Conservation (phyloP, 2,888 invertebrate genomes). For the Spodoptera littoralis region DNA sequence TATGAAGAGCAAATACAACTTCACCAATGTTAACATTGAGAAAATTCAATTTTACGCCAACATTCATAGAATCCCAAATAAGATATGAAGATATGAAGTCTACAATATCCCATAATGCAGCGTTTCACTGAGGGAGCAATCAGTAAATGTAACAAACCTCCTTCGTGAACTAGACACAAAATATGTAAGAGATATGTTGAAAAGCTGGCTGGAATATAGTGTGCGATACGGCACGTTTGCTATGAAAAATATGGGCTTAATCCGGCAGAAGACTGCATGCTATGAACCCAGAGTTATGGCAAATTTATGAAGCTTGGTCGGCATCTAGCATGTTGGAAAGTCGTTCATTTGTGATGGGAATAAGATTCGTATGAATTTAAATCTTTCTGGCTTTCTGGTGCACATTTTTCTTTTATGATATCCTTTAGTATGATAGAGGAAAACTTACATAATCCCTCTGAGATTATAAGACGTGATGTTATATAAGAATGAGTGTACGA, state of each 20-base stretch:
- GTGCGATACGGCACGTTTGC: conserved; percentile 69
- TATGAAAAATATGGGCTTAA: conserved; percentile 63
- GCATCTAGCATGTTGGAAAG: conserved; percentile 16
- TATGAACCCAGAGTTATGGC: conserved; percentile 29
- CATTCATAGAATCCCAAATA: conserved; percentile 20
- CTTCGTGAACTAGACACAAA: conserved; percentile 21
- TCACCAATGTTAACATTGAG: conserved; percentile 29
- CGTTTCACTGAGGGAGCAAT: conserved; percentile 14
- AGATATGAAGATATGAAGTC: background rate
- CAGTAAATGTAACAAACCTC: conserved; percentile 19
- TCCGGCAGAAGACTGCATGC: conserved; percentile 50
- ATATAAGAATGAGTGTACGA: too few relatives aligned
- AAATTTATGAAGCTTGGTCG: conserved; percentile 42
- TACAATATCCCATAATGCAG: conserved; percentile 17
- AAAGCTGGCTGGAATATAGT: conserved; percentile 47
- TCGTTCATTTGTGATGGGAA: conserved; percentile 14
- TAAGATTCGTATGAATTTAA: conserved; percentile 8
- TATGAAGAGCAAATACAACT: too few relatives aligned
- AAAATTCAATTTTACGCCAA: conserved; percentile 33
- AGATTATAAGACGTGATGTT: too few relatives aligned
- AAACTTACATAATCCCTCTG: too few relatives aligned
- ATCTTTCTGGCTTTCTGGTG: background rate
- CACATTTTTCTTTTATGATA: background rate
- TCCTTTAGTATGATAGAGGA: background rate
- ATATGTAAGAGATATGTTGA: conserved; percentile 30